phyloP scores from a whole-genome alignment of 2,888 invertebrate genomes.

The Polyommatus iphigenia region DNA sequence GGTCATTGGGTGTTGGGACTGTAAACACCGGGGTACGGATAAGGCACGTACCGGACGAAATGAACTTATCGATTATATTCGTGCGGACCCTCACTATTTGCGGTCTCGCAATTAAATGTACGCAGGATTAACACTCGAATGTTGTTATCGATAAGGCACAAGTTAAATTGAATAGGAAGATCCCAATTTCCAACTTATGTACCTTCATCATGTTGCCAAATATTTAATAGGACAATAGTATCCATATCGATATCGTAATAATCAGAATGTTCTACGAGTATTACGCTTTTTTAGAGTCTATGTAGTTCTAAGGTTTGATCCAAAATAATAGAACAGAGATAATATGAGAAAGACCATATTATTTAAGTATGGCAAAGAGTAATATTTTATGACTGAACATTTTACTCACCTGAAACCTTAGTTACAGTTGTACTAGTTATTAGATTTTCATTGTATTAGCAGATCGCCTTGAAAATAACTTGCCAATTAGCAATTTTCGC shows the following conservation, averaged over 20 bases:
- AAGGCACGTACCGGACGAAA: conserved; percentile 40
- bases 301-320: no score
- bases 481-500: conserved; percentile 24
- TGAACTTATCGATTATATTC: conserved; percentile 36
- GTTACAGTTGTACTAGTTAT: not conserved
- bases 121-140: conserved; percentile 2
- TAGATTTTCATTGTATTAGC: not conserved
- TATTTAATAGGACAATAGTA: not conserved
- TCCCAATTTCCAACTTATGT: not conserved
- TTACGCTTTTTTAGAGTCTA: no score
- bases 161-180: conserved; percentile 19
- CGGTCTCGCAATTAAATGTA: conserved; percentile 16
- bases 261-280: not conserved
- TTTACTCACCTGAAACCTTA: not conserved
- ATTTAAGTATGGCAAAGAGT: no score
- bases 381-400: no score
- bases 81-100: conserved; percentile 16
- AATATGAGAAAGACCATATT: no score
- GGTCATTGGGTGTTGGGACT: conserved; percentile 54
- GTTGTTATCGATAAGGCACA: conserved; percentile 11
- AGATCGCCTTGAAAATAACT: not conserved
- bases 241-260: not conserved
- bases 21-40: conserved; percentile 39
- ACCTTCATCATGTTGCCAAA: not conserved
- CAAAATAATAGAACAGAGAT: no score